Conservation (phyloP, 2,888 invertebrate genomes). For the Drosophila glabriapex region DNA sequence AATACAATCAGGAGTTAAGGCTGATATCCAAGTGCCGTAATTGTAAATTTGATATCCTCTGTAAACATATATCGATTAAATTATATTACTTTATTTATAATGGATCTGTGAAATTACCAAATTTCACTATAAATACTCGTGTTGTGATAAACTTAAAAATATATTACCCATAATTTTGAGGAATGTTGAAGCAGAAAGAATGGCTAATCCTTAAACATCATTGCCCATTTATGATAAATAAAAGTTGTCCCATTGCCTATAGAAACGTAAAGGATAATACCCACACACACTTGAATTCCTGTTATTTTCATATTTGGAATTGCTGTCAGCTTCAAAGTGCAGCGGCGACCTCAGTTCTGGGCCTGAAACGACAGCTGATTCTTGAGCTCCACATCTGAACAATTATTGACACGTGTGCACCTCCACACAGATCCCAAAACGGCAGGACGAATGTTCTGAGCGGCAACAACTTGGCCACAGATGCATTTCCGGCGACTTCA, state of each 20-base stretch:
- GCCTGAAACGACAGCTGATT: conserved; percentile 60
- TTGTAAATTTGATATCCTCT: not conserved
- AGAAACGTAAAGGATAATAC: not conserved
- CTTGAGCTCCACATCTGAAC: conserved; percentile 62
- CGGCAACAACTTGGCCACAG: conserved; percentile 38
- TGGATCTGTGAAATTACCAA: not conserved
- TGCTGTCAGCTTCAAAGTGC: not conserved
- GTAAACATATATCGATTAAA: not conserved
- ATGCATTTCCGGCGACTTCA: conserved; percentile 78
- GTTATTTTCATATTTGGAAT: conserved; percentile 1
- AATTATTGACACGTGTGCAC: conserved; percentile 77
- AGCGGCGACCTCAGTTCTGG: conserved; percentile 1
- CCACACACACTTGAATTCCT: conserved; percentile 2
- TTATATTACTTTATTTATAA: not conserved
- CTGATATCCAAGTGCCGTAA: not conserved
- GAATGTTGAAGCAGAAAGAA: not conserved
- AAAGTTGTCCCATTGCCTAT: not conserved
- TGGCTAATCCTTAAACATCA: not conserved
- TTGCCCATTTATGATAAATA: not conserved
- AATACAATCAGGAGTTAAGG: not conserved
- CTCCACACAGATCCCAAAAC: conserved; percentile 60
- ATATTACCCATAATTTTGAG: not conserved
- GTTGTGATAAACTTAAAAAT: not conserved
- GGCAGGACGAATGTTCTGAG: conserved; percentile 22
- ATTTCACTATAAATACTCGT: not conserved